phyloP scores from a whole-genome alignment of 2,797 vertebrate species.

The Neosalanx taihuensis region DNA sequence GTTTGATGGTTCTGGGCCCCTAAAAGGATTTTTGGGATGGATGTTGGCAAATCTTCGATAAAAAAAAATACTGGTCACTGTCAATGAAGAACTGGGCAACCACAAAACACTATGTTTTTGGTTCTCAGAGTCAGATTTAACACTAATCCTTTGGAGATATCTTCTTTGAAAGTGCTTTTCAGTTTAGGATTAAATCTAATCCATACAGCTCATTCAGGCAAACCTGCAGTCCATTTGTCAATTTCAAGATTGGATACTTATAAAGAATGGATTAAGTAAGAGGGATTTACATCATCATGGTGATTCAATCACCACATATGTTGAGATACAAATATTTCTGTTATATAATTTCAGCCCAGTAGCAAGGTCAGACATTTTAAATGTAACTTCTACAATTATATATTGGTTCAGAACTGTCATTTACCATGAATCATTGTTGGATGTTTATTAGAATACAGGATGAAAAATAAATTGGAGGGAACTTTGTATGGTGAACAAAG shows the following conservation, averaged over 20 bases:
- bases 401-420: background rate
- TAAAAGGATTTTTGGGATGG: constrained; percentile 52
- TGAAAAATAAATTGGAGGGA: no score
- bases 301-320: background rate
- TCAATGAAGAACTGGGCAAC: constrained; percentile 3
- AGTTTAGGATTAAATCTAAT: background rate
- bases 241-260: background rate
- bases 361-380: background rate
- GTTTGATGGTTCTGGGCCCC: constrained; percentile 44
- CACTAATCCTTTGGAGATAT: background rate
- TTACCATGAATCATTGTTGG: background rate
- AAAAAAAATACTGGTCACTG: constrained; percentile 24
- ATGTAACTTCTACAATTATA: background rate
- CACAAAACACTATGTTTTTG: background rate
- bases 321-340: background rate
- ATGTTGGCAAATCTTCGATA: constrained; percentile 44
- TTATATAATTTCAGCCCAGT: background rate
- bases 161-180: background rate
- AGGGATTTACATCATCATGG: background rate
- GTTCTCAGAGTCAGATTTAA: background rate
- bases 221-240: background rate
- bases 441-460: no score
- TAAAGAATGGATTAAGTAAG: background rate
- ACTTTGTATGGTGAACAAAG: no score
- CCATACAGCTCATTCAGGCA: background rate